Evolutionary conservation across 1,140 invertebrate species (phyloP).

Genomic region (Frieseomelitta varia): DNA sequence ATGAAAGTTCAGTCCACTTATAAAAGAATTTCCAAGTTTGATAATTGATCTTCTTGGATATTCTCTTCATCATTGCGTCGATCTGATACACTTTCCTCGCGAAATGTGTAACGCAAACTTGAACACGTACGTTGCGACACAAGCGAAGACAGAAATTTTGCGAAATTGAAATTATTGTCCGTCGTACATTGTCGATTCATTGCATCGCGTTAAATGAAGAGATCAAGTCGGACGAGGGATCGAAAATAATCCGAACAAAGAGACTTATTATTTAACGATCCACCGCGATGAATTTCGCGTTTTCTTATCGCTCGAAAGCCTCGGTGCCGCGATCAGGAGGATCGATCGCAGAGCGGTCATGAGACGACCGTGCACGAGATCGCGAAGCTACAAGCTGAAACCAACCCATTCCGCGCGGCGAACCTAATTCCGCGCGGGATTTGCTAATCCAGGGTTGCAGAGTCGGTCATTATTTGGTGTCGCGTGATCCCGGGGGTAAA

Average conservation of each 20-base stretch:
- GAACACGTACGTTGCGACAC: too few relatives aligned
- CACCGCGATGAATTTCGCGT: not conserved
- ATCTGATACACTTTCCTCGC: too few relatives aligned
- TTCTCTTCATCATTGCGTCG: too few relatives aligned
- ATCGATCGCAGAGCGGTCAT: conserved; percentile 53
- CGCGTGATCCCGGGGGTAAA: conserved; percentile 64
- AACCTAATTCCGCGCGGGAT: conserved; percentile 69
- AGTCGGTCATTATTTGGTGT: conserved; percentile 72
- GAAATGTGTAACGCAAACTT: too few relatives aligned
- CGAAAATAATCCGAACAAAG: not conserved
- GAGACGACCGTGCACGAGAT: conserved; percentile 50
- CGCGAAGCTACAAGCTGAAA: conserved; percentile 51
- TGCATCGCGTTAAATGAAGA: too few relatives aligned
- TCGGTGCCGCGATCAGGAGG: not conserved
- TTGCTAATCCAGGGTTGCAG: conserved; percentile 70
- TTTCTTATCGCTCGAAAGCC: not conserved
- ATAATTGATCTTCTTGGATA: too few relatives aligned
- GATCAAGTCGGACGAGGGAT: too few relatives aligned
- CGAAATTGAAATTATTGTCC: too few relatives aligned
- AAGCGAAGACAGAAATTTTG: too few relatives aligned
- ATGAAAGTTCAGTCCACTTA: too few relatives aligned
- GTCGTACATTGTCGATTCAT: too few relatives aligned
- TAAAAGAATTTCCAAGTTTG: too few relatives aligned
- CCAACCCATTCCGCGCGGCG: conserved; percentile 43
- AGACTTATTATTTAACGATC: not conserved